Evolutionary conservation across 2,113 vertebrate genomes (phyloP).

Genomic region (Gallinago undulata): DNA sequence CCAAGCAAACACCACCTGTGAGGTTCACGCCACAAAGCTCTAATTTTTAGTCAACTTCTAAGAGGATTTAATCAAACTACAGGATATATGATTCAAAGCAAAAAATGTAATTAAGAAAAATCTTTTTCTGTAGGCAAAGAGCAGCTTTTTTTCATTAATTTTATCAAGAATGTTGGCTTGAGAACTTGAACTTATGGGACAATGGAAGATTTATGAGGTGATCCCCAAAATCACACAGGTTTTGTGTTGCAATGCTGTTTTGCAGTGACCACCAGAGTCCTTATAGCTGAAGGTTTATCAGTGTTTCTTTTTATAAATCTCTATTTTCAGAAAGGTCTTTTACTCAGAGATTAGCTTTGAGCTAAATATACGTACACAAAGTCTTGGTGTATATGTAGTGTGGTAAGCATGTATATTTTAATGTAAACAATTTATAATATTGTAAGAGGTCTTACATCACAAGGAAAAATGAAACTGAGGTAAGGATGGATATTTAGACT

Average conservation of each 20-base stretch:
- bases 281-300: slow-evolving; percentile 47
- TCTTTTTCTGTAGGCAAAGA: slow-evolving; percentile 66
- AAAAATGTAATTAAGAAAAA: slow-evolving; percentile 73
- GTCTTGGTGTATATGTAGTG: background rate
- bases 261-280: slow-evolving; percentile 40
- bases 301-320: slow-evolving; percentile 54
- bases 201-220: slow-evolving; percentile 53
- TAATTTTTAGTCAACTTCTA: slow-evolving; percentile 60
- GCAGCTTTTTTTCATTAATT: slow-evolving; percentile 75
- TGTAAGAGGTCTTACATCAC: background rate
- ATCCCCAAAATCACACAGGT: slow-evolving; percentile 38
- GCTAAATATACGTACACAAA: slow-evolving; percentile 34
- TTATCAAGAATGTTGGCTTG: slow-evolving; percentile 70
- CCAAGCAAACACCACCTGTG: slow-evolving; percentile 19
- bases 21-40: background rate
- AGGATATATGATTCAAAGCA: slow-evolving; percentile 69
- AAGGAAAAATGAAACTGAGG: background rate
- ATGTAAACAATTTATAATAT: slow-evolving; percentile 18
- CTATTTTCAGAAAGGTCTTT: slow-evolving; percentile 43
- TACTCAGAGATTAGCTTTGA: slow-evolving; percentile 23
- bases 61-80: slow-evolving; percentile 68
- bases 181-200: slow-evolving; percentile 38
- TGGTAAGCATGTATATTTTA: slow-evolving; percentile 18
- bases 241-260: slow-evolving; percentile 42
- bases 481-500: background rate